Evolutionary conservation across 2,888 invertebrate genomes (phyloP), one percentile per base, ranked within the genome.

Genomic region (Eupithecia abbreviata): DNA sequence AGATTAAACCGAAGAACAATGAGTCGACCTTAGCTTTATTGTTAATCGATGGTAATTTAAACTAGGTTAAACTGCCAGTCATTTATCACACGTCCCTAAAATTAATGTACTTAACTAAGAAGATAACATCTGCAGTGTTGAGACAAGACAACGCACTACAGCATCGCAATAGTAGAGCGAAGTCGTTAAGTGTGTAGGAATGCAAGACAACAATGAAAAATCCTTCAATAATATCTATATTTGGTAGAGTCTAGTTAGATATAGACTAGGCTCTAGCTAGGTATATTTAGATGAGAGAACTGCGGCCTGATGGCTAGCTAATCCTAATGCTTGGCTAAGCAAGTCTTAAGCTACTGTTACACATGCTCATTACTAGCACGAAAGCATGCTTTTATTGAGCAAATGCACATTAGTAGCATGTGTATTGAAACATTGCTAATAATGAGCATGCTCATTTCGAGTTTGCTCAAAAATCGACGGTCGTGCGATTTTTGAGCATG

Each of bases 1-100:
- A 77, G 78, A 79, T 79, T 76, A 65, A 72, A 76, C 67, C 74
- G 67, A 66, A 74, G 74, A 78, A 76, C 77, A 75, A 77, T 77
- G 68, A 71, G 72, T 66, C 69, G 77, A 75, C 79, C 77, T 79
- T 69, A 72, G 65, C 49, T 73, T 77, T 71, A 79, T 79, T 71
- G 73, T 77, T 73, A 77, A 75, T 79, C 69, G 72, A 75, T 78
- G 69, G 68, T 73, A 51, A 70, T 72, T 68, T 72, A 42, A 78
- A 76, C 73, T 77, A 71, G 73, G 73, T 47, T 74, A 74, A 73
- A 72, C 71, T 71, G 51, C 42, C 43, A 70, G 45, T 15, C 67
- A 67, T 15, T 15, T 15, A 41, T 72, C 72, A 72, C 78, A 75
- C 72, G 45, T 77, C 71, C 13, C 51, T 51, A 30, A 42, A 15